phyloP scores from a whole-genome alignment of 2,113 vertebrate genomes.

The Pao palembangensis region DNA sequence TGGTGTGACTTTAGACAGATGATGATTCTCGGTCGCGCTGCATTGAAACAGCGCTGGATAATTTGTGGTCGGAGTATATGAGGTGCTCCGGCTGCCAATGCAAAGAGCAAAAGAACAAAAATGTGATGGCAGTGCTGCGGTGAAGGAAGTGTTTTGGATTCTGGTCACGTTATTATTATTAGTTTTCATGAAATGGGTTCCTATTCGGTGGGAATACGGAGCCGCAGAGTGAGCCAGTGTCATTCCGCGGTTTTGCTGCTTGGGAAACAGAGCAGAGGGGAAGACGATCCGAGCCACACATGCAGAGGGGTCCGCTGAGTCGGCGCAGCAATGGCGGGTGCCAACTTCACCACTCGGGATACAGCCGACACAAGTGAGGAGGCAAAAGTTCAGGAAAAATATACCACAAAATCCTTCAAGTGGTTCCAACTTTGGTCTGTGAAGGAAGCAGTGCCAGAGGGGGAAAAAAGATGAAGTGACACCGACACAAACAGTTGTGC shows the following conservation, averaged over 20 bases:
- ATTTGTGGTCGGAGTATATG: conserved; percentile 10
- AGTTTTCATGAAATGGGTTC: conserved; percentile 51
- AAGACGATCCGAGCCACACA: conserved; percentile 63
- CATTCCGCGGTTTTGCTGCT: conserved; percentile 62
- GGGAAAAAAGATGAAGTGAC: conserved; percentile 35
- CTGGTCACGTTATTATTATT: conserved; percentile 52
- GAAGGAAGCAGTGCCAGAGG: conserved; percentile 4
- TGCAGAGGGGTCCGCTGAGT: conserved; percentile 15
- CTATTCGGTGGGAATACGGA: conserved; percentile 48
- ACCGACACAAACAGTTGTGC: conserved; percentile 31
- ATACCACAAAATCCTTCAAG: background rate
- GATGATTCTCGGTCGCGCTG: conserved; percentile 23
- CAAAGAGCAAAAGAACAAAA: conserved; percentile 58
- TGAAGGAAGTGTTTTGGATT: conserved; percentile 54
- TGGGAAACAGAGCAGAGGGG: conserved; percentile 60
- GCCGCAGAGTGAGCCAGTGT: conserved; percentile 33
- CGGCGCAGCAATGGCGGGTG: background rate
- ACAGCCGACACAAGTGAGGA: conserved; percentile 10
- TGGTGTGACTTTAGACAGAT: conserved; percentile 25
- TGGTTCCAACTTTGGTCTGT: background rate
- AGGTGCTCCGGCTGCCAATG: conserved; percentile 39
- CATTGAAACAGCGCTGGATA: conserved; percentile 30
- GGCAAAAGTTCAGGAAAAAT: background rate
- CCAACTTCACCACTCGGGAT: conserved; percentile 51
- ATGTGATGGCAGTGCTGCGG: conserved; percentile 39